Conservation (phyloP, 2,888 invertebrate genomes). For the Lithophane leautieri region DNA sequence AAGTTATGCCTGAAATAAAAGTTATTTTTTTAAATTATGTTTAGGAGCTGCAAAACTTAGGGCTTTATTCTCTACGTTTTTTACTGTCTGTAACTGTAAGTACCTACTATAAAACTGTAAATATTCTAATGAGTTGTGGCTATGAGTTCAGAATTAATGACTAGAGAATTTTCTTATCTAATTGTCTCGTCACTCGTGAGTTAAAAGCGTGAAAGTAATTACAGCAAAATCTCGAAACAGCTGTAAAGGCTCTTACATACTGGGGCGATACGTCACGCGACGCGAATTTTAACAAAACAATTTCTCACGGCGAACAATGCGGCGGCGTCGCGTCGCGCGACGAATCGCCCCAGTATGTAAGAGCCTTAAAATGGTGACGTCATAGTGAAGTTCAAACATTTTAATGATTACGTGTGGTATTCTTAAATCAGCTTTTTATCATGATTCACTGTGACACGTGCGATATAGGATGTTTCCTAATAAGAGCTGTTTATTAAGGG, state of each 20-base stretch:
- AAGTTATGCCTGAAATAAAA: too few relatives aligned
- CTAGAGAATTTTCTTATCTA: not conserved
- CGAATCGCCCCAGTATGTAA: too few relatives aligned
- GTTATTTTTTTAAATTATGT: too few relatives aligned
- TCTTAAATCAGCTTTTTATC: not conserved
- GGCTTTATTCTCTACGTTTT: not conserved
- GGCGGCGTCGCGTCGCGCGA: too few relatives aligned
- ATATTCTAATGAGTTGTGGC: not conserved
- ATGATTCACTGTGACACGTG: conserved; percentile 2
- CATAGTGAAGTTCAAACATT: not conserved
- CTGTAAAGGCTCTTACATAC: too few relatives aligned
- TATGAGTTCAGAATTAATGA: conserved; percentile 5
- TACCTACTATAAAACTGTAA: not conserved
- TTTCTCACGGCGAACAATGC: too few relatives aligned
- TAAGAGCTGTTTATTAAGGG: not conserved
- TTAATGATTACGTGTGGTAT: not conserved
- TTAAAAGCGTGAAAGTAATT: conserved; percentile 14
- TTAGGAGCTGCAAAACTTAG: not conserved
- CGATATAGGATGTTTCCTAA: not conserved
- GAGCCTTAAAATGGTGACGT: conserved; percentile 19
- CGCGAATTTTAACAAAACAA: too few relatives aligned
- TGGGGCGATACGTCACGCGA: too few relatives aligned
- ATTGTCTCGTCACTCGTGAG: conserved; percentile 1
- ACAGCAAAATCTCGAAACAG: not conserved
- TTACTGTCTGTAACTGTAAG: not conserved